Evolutionary conservation across 1,140 invertebrate species (phyloP), one percentile per base, ranked within the genome.

Genomic region (Chionoecetes opilio): DNA sequence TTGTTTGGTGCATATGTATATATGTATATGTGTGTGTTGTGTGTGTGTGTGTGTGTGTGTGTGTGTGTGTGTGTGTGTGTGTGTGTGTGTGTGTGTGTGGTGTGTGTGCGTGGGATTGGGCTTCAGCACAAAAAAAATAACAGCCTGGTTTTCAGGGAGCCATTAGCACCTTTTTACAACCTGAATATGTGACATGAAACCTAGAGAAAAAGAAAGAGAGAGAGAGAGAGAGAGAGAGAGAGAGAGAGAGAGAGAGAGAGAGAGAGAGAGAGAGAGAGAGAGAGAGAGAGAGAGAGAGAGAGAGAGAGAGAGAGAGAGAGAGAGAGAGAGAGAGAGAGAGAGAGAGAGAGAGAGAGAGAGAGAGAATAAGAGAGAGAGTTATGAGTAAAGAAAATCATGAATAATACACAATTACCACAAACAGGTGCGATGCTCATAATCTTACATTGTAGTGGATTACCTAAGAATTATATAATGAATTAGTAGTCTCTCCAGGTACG

Each of bases 151-250:
- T 31, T 8, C 38, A 90, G 14, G 63, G 63, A 75, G 2, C 63
- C n/a, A n/a, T 75, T 75, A 75, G 6, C 63, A 75, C 63, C 63
- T 75, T 87, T 35, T 87, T 37, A 17, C 46, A 53, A 53, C 11
- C 46, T 3, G 46, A 17, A 53, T 14, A 14, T 53, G 21, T 53
- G 46, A 9, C 46, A 11, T 53, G 0, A 53, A 53, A 14, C 31
- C 32, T 31, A 92, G 46, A 17, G 29, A 82, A 82, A 38, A 35
- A 82, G 53, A 93, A 82, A 93, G 92, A 93, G 92, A 93, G 91
- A 82, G 92, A 93, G 82, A 38, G 92, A 93, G 82, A 93, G 92
- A 93, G 63, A 93, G 82, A 86, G 82, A 86, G 38, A 93, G 92
- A 93, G 92, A 87, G 92, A 87, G 92, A 87, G 75, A 93, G 92